Conservation (phyloP, 2,797 vertebrate species). For the Pseudochaenichthys georgianus region DNA sequence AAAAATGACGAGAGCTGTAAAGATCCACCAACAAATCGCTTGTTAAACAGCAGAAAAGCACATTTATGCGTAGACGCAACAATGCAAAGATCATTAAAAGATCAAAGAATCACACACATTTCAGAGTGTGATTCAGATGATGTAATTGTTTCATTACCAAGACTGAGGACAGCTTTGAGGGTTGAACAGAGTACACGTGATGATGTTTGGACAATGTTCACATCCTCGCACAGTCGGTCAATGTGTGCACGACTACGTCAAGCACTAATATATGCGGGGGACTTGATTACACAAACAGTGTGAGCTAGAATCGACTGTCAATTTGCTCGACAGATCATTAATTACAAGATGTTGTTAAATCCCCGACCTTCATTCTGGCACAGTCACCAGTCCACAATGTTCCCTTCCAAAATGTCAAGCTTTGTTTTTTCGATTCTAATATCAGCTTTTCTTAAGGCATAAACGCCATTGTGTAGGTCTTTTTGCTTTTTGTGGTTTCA, state of each 20-base stretch:
- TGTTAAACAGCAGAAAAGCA: conserved; percentile 1
- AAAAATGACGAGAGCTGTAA: neutral
- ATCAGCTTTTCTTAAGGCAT: neutral
- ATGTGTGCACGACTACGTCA: conserved; percentile 5
- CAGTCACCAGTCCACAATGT: neutral
- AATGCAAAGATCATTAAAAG: conserved; percentile 8
- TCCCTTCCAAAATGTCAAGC: neutral
- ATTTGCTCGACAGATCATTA: neutral
- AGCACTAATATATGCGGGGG: conserved; percentile 18
- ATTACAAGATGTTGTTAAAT: neutral
- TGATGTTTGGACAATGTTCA: conserved; percentile 17
- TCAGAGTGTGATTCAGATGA: conserved; percentile 3
- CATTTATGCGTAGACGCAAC: neutral
- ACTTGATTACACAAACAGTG: conserved; percentile 15
- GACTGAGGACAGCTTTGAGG: neutral
- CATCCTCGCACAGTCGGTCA: conserved; percentile 4
- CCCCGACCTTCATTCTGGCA: neutral
- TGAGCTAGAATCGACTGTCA: neutral
- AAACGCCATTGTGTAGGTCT: neutral
- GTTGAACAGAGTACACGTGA: neutral
- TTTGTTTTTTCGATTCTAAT: neutral
- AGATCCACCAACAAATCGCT: neutral
- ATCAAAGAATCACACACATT: neutral
- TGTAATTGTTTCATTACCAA: conserved; percentile 6
- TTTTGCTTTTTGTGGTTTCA: neutral